These are phyloP conservation scores for Meloe dianella DNA, from an alignment of 2,888 invertebrate genomes.

Conservation along the genomic window DNA sequence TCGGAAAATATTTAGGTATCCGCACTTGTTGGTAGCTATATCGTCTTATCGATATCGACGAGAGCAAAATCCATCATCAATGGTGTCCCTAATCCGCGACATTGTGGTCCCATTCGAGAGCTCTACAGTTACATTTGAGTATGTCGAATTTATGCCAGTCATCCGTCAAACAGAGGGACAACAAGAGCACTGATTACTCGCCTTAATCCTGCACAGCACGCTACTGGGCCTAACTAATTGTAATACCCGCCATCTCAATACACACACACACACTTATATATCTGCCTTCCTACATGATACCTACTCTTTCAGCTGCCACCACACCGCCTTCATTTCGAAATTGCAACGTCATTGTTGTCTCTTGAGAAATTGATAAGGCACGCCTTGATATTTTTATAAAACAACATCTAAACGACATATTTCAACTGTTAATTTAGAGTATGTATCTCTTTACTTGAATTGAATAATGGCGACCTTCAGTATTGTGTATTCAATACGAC, in stretches of 20 bases:
- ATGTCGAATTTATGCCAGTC: constrained; percentile 33
- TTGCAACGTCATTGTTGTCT: constrained; percentile 23
- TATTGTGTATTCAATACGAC: neutral
- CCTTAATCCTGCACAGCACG: constrained; percentile 58
- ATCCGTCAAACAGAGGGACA: constrained; percentile 35
- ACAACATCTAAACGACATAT: neutral
- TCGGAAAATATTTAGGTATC: too few relatives aligned
- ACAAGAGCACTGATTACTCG: constrained; percentile 45
- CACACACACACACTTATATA: constrained; percentile 28
- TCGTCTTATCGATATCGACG: constrained; percentile 1
- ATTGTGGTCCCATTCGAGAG: constrained; percentile 4
- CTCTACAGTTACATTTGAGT: constrained; percentile 10
- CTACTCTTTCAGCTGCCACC: constrained; percentile 35
- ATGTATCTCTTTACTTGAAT: neutral
- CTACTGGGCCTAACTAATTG: constrained; percentile 59
- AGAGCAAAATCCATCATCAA: neutral
- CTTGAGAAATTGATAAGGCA: constrained; percentile 24
- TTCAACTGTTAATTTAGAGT: neutral
- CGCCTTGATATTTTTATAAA: constrained; percentile 15
- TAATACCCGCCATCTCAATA: constrained; percentile 49
- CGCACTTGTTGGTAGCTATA: neutral
- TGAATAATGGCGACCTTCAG: neutral
- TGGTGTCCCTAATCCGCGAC: neutral
- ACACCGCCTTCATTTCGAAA: constrained; percentile 29
- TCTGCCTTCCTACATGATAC: constrained; percentile 27